Percentiles rank a stretch among this genome's conserved stretches.
phyloP scores from a whole-genome alignment of 2,797 vertebrate genomes.

The Nyctalus aviator region DNA sequence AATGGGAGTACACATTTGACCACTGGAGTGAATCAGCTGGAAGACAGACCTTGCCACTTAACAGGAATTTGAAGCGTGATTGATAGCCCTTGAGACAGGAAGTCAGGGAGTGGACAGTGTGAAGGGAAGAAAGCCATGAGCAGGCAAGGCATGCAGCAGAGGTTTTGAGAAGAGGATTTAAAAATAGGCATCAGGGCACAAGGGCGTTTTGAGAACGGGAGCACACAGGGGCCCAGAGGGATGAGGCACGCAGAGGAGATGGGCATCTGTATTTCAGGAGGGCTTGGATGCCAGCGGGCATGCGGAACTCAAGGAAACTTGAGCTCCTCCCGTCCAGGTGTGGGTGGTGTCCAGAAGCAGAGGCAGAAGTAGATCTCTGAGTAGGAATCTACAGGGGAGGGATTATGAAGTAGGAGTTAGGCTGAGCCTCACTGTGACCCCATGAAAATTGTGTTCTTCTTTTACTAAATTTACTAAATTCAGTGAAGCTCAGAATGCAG shows the following conservation, averaged over 20 bases:
- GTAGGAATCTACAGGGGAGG: not conserved
- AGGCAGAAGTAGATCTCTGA: not conserved
- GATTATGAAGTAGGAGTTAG: not conserved
- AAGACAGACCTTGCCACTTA: not conserved
- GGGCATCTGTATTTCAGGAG: not conserved
- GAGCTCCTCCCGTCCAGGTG: not conserved
- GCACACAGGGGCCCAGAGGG: rapidly evolving
- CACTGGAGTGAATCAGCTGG: not conserved
- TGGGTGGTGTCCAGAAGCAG: not conserved
- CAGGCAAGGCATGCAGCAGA: not conserved
- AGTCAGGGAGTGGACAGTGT: not conserved
- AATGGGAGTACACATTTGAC: not conserved
- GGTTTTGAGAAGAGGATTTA: not conserved
- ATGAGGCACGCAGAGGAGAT: not conserved
- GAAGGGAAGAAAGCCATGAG: not conserved
- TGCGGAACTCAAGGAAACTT: not conserved
- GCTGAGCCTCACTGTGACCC: not conserved
- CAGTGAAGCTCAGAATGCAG: not conserved
- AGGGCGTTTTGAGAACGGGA: not conserved
- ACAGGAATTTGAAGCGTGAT: not conserved
- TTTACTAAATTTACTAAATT: not conserved
- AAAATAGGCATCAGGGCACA: not conserved
- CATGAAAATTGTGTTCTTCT: not conserved
- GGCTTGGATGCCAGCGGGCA: not conserved
- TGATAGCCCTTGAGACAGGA: not conserved